Base-by-base conservation (phyloP, 2,113 vertebrate genomes). In the Dasyurus viverrinus region DNA sequence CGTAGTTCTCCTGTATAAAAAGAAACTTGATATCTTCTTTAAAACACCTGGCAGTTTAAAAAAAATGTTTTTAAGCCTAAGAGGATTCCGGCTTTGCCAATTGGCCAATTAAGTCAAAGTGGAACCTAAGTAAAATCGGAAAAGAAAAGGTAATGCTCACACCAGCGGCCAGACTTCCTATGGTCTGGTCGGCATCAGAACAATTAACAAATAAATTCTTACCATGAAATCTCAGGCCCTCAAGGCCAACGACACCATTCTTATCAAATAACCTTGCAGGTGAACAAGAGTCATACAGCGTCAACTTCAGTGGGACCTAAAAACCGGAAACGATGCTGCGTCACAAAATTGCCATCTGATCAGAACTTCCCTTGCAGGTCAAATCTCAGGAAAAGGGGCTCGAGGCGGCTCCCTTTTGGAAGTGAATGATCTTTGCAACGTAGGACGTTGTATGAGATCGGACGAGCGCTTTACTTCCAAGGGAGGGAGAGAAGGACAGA, bases 301-400 rank as follows among this genome's bases (percentile, higher is more conserved):
- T 48, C 68, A 94, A 57, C 92, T 95, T 92, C 68, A 96, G 94
- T 92, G 95, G 95, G 94, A 94, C 46, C 91, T 95, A 96, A 98
- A 91, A 94, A 96, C 8, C 24, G 14, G 52, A 98, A 96, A 92
- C 50, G 96, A 90, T 91, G 97, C 52, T 55, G 93, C 54, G n/a
- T 53, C 95, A 94, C 25, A 60, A 42, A 94, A 84, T 96, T 91
- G 42, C 93, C 57, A 95, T 90, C 89, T 93, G 95, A 53, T 93
- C 46, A 92, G 27, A 93, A 90, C 76, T 60, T 68, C 50, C 57
- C 53, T 50, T 8, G 92, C 7, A 89, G 94, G 92, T 93, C 68
- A 30, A 96, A 30, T 89, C 52, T 53, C 25, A 55, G 23, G 42
- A 25, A 24, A 10, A 89, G 9, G 26, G 89, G 30, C 23, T 12